phyloP scores from a whole-genome alignment of 2,888 invertebrate species.

The Limnephilus lunatus region DNA sequence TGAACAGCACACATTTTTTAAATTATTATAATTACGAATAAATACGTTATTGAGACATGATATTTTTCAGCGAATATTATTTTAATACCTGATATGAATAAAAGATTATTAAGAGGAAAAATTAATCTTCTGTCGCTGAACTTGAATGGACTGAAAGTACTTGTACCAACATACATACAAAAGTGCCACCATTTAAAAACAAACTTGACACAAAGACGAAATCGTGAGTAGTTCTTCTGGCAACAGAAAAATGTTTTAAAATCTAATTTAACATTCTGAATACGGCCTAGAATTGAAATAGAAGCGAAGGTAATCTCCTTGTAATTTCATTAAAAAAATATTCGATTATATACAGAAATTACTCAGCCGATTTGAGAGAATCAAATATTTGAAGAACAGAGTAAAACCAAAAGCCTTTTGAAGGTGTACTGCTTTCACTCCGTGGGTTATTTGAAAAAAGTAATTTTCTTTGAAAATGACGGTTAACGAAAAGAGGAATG shows the following conservation, averaged over 20 bases:
- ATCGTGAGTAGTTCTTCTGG: not conserved
- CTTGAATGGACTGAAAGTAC: not conserved
- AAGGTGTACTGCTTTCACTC: conserved; percentile 2
- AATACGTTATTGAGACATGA: no score
- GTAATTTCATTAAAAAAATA: not conserved
- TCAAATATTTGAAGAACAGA: not conserved
- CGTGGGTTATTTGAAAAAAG: not conserved
- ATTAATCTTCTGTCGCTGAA: not conserved
- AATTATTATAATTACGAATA: no score
- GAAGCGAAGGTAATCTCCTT: not conserved
- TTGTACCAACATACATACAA: not conserved
- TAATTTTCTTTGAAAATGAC: not conserved
- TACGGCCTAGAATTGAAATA: not conserved
- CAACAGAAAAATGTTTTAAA: not conserved
- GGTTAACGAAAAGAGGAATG: not conserved
- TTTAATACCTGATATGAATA: no score
- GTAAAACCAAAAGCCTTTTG: not conserved
- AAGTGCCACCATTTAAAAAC: not conserved
- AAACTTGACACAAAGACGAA: not conserved
- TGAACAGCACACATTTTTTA: no score
- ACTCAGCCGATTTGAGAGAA: not conserved
- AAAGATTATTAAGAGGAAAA: not conserved
- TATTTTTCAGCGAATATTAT: no score
- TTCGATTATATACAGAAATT: not conserved
- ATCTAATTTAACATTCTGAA: not conserved